Percentiles rank a stretch among this genome's conserved stretches.
These are phyloP conservation scores for Aspidiotus destructor DNA, from an alignment of 2,888 invertebrate genomes.

Conservation along the genomic window DNA sequence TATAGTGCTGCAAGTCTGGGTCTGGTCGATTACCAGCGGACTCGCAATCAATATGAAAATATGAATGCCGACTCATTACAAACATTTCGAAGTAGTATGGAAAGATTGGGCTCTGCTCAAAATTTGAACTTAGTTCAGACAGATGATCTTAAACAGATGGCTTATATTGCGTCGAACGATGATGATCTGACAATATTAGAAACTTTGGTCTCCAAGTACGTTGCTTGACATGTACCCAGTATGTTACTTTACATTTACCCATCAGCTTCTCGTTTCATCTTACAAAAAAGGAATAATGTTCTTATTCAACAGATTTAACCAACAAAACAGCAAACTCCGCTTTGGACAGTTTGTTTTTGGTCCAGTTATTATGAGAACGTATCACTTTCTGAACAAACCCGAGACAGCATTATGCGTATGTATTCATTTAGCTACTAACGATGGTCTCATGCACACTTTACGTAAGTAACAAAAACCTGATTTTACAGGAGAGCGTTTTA, in stretches of 20 bases:
- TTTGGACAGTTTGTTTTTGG: constrained; percentile 77
- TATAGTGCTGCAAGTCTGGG: not conserved
- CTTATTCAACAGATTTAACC: constrained; percentile 52
- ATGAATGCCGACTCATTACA: not conserved
- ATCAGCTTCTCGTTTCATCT: not conserved
- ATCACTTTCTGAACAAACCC: constrained; percentile 58
- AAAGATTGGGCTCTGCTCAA: not conserved
- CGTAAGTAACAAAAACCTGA: no score
- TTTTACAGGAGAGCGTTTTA: no score
- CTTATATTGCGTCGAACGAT: not conserved
- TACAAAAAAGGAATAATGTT: not conserved
- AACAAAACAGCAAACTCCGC: constrained; percentile 57
- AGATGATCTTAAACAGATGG: constrained; percentile 1
- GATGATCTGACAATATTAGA: not conserved
- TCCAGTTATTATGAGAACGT: constrained; percentile 71
- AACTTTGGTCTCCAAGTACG: not conserved
- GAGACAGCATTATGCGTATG: constrained; percentile 53
- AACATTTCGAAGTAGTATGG: not conserved
- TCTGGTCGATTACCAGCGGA: not conserved
- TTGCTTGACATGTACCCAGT: not conserved
- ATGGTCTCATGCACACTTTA: no score
- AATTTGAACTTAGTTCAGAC: not conserved
- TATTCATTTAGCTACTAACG: not conserved
- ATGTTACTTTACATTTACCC: not conserved
- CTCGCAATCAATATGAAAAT: not conserved